Percentiles rank a stretch among this genome's conserved stretches.
Conservation (phyloP, 1,140 invertebrate species). For the Sogatella furcifera region DNA sequence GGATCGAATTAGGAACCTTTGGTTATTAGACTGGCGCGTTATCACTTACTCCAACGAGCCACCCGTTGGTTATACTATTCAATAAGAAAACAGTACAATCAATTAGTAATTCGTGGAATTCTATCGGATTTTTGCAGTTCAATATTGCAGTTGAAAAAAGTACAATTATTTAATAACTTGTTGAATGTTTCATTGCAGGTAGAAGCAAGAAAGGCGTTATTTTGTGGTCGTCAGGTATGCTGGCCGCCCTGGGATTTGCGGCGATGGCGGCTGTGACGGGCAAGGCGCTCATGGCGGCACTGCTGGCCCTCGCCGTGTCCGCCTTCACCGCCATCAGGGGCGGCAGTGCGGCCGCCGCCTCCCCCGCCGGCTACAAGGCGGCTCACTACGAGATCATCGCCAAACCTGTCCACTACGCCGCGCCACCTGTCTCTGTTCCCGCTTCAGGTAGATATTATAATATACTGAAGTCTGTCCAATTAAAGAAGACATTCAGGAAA, state of each 20-base stretch:
- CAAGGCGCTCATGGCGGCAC: constrained; percentile 68
- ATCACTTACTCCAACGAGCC: too few species aligned
- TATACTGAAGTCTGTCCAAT: too few species aligned
- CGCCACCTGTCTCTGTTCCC: constrained; percentile 15
- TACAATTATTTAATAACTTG: too few species aligned
- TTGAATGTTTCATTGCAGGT: constrained; percentile 13
- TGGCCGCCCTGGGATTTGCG: constrained; percentile 59
- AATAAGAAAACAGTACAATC: too few species aligned
- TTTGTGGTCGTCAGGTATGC: constrained; percentile 45
- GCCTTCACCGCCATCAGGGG: constrained; percentile 63
- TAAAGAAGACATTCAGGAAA: too few species aligned
- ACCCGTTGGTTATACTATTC: too few species aligned
- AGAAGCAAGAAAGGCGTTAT: constrained; percentile 28
- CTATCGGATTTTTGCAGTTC: too few species aligned
- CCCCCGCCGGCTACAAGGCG: constrained; percentile 47
- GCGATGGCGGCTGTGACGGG: constrained; percentile 62
- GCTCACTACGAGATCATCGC: constrained; percentile 61
- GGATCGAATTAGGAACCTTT: too few species aligned
- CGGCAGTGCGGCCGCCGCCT: constrained; percentile 41
- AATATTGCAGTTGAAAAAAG: too few species aligned
- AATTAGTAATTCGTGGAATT: too few species aligned
- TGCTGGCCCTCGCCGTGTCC: constrained; percentile 64
- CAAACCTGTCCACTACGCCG: constrained; percentile 55
- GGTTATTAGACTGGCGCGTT: too few species aligned
- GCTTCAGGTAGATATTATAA: too few species aligned